Percentiles rank a stretch among this genome's conserved stretches.
These are phyloP conservation scores for Lamprotornis superbus DNA, from an alignment of 2,113 vertebrate genomes.

Conservation along the genomic window DNA sequence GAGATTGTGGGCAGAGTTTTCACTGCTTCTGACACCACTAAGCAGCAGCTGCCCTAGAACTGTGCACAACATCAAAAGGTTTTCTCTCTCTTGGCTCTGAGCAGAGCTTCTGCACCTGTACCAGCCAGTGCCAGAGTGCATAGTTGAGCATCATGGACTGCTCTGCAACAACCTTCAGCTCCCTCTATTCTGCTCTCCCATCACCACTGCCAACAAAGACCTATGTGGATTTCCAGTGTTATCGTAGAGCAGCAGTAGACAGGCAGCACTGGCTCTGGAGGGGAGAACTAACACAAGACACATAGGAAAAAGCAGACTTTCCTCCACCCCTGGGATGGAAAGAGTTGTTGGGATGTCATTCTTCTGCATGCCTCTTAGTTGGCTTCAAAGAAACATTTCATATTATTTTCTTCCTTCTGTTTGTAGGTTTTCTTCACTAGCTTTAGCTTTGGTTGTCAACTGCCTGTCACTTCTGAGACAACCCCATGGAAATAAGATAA, in stretches of 20 bases:
- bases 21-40: background rate
- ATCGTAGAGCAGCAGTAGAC: background rate
- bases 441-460: background rate
- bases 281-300: background rate
- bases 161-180: background rate
- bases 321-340: accelerated
- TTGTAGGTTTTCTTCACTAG: background rate
- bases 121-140: background rate
- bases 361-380: background rate
- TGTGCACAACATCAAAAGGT: background rate
- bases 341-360: background rate
- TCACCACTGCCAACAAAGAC: background rate
- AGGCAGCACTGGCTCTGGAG: background rate
- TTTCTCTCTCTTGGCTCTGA: background rate
- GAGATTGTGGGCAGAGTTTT: background rate
- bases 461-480: background rate
- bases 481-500: background rate
- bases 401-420: background rate
- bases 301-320: background rate
- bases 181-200: background rate
- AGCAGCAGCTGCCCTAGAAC: background rate
- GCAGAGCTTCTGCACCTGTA: background rate
- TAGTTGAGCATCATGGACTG: background rate
- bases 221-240: background rate
- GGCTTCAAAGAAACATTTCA: background rate